Percentiles rank a stretch among this genome's conserved stretches.
phyloP scores from a whole-genome alignment of 2,113 vertebrate genomes.

The Cyprinus carpio region DNA sequence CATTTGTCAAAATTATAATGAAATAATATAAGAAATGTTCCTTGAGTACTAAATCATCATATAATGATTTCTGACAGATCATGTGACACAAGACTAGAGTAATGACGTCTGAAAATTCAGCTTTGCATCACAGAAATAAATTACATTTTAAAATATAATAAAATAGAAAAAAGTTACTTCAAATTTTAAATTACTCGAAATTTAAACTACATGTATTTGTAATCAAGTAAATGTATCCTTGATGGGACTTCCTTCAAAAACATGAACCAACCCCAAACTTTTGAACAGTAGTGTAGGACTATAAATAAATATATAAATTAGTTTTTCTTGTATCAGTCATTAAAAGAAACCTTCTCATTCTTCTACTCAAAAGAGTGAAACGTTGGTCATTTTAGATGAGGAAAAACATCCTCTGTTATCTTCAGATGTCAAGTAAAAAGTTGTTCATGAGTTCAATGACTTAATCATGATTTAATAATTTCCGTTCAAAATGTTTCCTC shows the following conservation, averaged over 20 bases:
- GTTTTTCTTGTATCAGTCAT: background rate
- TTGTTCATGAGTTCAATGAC: slow-evolving; percentile 35
- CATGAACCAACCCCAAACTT: too few relatives aligned
- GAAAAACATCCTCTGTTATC: slow-evolving; percentile 32
- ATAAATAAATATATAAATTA: background rate
- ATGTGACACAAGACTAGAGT: too few relatives aligned
- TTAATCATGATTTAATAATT: slow-evolving; percentile 30
- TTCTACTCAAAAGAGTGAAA: background rate
- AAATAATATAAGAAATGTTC: background rate
- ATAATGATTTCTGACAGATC: background rate
- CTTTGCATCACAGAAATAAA: background rate
- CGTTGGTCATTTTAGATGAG: background rate
- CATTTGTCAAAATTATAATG: background rate
- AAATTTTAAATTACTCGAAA: too few relatives aligned
- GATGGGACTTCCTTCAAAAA: too few relatives aligned
- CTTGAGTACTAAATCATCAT: background rate
- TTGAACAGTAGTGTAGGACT: background rate
- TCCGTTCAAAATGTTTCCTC: slow-evolving; percentile 28
- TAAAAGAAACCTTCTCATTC: background rate
- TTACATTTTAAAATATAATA: background rate
- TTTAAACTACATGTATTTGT: too few relatives aligned
- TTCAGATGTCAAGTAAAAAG: slow-evolving; percentile 8
- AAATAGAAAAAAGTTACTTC: background rate
- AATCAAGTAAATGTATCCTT: background rate
- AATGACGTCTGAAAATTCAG: background rate